Base-by-base conservation (phyloP, 1,140 invertebrate species). In the Cardiocondyla obscurior region DNA sequence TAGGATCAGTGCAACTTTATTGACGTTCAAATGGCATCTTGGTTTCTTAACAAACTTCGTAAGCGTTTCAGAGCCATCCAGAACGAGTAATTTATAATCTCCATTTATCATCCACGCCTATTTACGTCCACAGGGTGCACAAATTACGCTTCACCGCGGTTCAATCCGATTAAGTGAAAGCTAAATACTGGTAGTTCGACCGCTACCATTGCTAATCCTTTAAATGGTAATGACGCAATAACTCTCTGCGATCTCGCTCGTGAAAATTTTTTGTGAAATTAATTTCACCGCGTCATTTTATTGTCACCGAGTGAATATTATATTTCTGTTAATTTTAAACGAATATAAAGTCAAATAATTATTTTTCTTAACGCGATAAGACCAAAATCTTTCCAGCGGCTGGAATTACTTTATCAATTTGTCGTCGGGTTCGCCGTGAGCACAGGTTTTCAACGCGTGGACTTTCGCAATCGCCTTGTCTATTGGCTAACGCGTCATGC, bases 401-500 rank as follows among this genome's bases (percentile, higher is more conserved):
- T 6, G 19, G 65, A 58, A 65, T 49, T 65, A 74, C 72, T 85
- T n/a, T 85, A 81, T 81, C 82, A 58, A 86, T 83, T 51, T 74
- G 69, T 87, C 74, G 46, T 73, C 53, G 62, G 44, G 39, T 22
- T 64, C 28, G 42, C 44, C 60, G 46, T 22, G 44, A n/a, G 67
- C 81, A 84, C 86, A 81, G 67, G 73, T 87, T 87, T 87, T 84
- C 82, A 89, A 81, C 65, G 58, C 33, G 58, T 10, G 46, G 86
- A 53, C 81, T 90, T 90, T 81, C 85, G 89, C 87, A 88, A 91
- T 88, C 83, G 82, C 85, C 74, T 42, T 74, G 49, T 87, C 82
- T 85, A 82, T 90, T 90, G 86, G 82, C 70, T 14, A 87, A 89
- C 82, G 64, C 81, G 81, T 90, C 85, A 85, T 83, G 89, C 87